Evolutionary conservation across 92 coral and sea anemone genomes (phyloP).

Genomic region (Porites lobata): DNA sequence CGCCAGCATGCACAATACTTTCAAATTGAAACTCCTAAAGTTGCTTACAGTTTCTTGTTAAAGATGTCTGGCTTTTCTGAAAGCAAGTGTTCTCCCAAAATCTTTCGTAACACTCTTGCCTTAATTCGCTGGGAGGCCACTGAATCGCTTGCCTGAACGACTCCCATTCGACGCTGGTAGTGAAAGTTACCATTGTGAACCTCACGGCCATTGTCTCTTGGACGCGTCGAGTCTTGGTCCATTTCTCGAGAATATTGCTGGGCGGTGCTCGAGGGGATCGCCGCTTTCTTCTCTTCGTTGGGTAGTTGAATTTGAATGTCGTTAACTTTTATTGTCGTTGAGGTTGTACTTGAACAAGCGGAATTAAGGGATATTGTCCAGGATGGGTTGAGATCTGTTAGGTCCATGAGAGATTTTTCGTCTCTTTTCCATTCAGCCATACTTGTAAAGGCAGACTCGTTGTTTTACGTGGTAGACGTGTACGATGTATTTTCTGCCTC

Average conservation of each 20-base stretch:
- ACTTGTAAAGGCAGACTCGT: too few relatives aligned
- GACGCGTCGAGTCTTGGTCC: neutral
- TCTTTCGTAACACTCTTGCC: conserved; percentile 14
- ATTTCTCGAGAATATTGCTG: neutral
- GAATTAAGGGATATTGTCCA: neutral
- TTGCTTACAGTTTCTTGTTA: conserved; percentile 12
- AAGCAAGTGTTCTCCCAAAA: conserved; percentile 12
- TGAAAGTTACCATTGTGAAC: neutral
- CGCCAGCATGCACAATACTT: neutral
- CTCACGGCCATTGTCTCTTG: neutral
- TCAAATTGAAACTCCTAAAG: too few relatives aligned
- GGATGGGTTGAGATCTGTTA: neutral
- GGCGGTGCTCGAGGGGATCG: neutral
- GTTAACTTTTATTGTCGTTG: neutral
- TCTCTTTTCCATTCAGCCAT: neutral
- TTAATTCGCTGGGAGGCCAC: neutral
- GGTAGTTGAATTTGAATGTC: neutral
- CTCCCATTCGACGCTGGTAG: conserved; percentile 7
- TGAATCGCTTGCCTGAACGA: neutral
- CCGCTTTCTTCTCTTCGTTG: neutral
- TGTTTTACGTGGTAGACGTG: too few relatives aligned
- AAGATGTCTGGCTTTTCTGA: conserved; percentile 13
- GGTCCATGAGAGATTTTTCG: neutral
- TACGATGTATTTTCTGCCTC: too few relatives aligned
- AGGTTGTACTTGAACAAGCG: neutral